phyloP scores from a whole-genome alignment of 2,888 invertebrate genomes.

The Dione vanillae region DNA sequence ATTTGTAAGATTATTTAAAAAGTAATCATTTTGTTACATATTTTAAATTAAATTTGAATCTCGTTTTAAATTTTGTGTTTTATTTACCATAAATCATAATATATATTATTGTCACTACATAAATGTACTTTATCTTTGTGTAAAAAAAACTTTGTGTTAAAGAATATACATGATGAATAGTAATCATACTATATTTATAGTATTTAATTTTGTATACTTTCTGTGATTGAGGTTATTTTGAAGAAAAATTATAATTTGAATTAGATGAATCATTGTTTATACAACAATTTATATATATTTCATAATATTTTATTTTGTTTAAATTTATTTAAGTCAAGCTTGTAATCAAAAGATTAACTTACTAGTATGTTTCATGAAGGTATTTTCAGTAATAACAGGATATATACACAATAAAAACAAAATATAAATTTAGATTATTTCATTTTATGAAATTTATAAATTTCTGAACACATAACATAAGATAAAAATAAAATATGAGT shows the following conservation, averaged over 20 bases:
- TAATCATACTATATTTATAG: no score
- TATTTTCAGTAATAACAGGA: background rate
- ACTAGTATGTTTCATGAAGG: background rate
- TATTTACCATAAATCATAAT: background rate
- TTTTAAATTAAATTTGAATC: slow-evolving; percentile 10
- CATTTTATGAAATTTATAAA: slow-evolving; percentile 40
- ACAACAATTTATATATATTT: no score
- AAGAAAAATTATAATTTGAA: no score
- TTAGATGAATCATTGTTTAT: no score
- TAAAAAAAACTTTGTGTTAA: no score
- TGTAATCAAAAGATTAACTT: no score
- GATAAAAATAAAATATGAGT: slow-evolving; percentile 41
- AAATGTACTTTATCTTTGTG: no score
- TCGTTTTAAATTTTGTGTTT: background rate
- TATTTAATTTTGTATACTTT: no score
- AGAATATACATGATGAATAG: no score
- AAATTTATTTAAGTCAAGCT: no score
- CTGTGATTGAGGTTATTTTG: no score
- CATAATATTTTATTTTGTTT: no score
- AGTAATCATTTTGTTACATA: slow-evolving; percentile 3
- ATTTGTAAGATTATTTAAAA: slow-evolving; percentile 1
- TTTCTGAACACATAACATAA: slow-evolving; percentile 33
- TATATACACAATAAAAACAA: slow-evolving; percentile 22
- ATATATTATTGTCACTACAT: background rate
- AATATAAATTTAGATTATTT: slow-evolving; percentile 36